These are phyloP conservation scores for Xylota segnis DNA, from an alignment of 2,888 invertebrate genomes.

Conservation along the genomic window DNA sequence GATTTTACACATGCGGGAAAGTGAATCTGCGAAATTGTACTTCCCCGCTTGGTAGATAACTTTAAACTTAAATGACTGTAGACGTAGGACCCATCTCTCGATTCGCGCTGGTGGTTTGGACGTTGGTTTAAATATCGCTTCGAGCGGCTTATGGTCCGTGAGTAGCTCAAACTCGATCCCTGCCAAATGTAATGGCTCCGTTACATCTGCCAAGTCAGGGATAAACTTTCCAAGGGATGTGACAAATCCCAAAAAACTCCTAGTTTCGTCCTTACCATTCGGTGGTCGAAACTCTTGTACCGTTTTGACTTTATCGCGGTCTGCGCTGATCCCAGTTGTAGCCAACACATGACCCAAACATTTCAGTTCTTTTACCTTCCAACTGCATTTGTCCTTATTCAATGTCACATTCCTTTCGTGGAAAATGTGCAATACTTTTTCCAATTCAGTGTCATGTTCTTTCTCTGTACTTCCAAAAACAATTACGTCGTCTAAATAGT, in stretches of 20 bases:
- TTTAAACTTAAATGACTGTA: conserved; percentile 4
- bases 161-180: conserved; percentile 62
- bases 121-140: conserved; percentile 39
- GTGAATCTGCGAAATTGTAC: conserved; percentile 35
- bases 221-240: not conserved
- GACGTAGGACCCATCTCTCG: conserved; percentile 29
- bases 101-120: conserved; percentile 24
- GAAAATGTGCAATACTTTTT: too few relatives aligned
- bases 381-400: not conserved
- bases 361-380: not conserved
- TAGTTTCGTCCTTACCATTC: not conserved
- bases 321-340: not conserved
- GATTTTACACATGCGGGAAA: too few relatives aligned
- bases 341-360: not conserved
- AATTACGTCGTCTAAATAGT: conserved; percentile 2
- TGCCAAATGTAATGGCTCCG: conserved; percentile 38
- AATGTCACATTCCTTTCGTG: too few relatives aligned
- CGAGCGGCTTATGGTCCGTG: conserved; percentile 30
- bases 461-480: not conserved
- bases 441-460: conserved; percentile 1
- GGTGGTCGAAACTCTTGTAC: not conserved
- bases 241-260: not conserved
- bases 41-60: conserved; percentile 11
- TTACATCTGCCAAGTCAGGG: not conserved
- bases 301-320: not conserved